Evolutionary conservation across 1,140 invertebrate genomes (phyloP).

Genomic region (Orius insidiosus): DNA sequence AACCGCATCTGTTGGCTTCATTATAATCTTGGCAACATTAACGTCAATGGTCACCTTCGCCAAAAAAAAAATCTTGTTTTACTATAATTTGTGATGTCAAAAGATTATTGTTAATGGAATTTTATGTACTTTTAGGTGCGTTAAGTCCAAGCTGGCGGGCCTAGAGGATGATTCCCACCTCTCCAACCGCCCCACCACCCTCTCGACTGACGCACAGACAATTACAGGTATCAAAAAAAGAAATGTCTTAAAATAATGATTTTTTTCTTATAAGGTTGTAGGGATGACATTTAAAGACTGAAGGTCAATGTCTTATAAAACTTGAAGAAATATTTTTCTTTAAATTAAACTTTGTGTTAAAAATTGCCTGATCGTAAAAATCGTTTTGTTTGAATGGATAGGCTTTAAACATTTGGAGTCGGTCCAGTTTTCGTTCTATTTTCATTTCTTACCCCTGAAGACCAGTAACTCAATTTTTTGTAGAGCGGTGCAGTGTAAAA

Average conservation of each 20-base stretch:
- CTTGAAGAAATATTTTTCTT: neutral
- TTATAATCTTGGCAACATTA: too few relatives aligned
- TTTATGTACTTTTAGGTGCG: neutral
- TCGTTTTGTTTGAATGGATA: too few relatives aligned
- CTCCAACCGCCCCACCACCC: conserved; percentile 11
- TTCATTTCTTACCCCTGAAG: neutral
- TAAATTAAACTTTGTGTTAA: neutral
- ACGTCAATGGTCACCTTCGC: too few relatives aligned
- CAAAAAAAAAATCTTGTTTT: too few relatives aligned
- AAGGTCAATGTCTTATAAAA: neutral
- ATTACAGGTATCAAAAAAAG: conserved; percentile 14
- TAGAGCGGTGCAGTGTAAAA: neutral
- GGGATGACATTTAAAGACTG: neutral
- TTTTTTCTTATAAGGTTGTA: conserved; percentile 1
- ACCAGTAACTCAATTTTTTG: neutral
- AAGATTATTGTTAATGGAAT: too few relatives aligned
- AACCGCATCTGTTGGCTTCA: too few relatives aligned
- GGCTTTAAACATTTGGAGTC: too few relatives aligned
- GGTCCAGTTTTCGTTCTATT: too few relatives aligned
- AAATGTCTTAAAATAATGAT: neutral
- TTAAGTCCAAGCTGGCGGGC: conserved; percentile 17
- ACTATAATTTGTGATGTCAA: too few relatives aligned
- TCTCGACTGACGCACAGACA: conserved; percentile 16
- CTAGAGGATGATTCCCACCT: conserved; percentile 13
- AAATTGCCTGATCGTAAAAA: neutral